Conservation (phyloP, 1,140 invertebrate genomes). For the Cheumatopsyche charites region DNA sequence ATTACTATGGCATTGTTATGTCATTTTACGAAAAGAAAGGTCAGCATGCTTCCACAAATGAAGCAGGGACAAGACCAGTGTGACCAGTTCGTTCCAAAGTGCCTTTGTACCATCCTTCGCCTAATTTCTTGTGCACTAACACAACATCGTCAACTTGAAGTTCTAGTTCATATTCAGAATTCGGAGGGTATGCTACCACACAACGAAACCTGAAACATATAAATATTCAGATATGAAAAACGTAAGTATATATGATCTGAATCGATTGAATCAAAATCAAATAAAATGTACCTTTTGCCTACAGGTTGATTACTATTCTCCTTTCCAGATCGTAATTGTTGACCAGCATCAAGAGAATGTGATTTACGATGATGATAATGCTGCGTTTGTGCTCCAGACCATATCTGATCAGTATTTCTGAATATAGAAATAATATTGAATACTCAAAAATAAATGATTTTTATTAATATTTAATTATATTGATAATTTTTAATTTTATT, state of each 20-base stretch:
- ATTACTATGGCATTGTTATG: no score
- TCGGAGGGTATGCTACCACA: slow-evolving; percentile 93
- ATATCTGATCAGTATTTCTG: background rate
- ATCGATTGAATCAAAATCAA: slow-evolving; percentile 1
- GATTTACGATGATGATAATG: slow-evolving; percentile 74
- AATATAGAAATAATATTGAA: no score
- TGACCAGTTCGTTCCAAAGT: slow-evolving; percentile 87
- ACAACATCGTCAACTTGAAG: slow-evolving; percentile 90
- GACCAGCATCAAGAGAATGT: slow-evolving; percentile 76
- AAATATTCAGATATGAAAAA: slow-evolving; percentile 41
- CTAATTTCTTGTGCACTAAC: slow-evolving; percentile 88
- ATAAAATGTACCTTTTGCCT: slow-evolving; percentile 63
- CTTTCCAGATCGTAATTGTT: slow-evolving; percentile 57
- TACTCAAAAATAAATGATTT: no score
- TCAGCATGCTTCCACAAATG: slow-evolving; percentile 79
- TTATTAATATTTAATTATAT: no score
- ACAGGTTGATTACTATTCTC: slow-evolving; percentile 59
- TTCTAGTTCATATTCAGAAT: slow-evolving; percentile 90
- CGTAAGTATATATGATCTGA: background rate
- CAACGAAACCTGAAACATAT: slow-evolving; percentile 86
- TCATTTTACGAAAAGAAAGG: slow-evolving; percentile 3
- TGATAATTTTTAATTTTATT: no score
- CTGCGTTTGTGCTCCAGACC: slow-evolving; percentile 24
- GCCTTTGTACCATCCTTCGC: slow-evolving; percentile 96
- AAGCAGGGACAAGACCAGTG: slow-evolving; percentile 91